Conservation (phyloP, 2,113 vertebrate genomes). For the Colinus virginianus region DNA sequence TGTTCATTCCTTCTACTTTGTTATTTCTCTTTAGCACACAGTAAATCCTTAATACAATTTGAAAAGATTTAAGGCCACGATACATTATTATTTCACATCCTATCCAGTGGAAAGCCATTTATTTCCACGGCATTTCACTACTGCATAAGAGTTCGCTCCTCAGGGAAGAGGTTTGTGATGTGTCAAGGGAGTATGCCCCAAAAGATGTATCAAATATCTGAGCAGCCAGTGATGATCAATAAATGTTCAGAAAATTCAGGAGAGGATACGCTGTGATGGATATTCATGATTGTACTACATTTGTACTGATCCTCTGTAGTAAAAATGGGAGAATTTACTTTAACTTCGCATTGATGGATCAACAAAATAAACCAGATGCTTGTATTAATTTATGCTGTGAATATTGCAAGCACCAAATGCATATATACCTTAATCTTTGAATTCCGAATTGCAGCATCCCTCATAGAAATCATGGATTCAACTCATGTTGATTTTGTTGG, state of each 20-base stretch:
- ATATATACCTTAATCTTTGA: neutral
- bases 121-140: neutral
- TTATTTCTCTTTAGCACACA: neutral
- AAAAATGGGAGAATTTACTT: neutral
- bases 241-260: neutral
- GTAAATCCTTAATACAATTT: fast-evolving
- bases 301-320: neutral
- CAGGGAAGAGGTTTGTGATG: neutral
- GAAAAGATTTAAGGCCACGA: neutral
- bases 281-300: neutral
- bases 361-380: no score
- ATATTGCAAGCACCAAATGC: neutral
- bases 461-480: neutral
- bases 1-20: neutral
- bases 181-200: neutral
- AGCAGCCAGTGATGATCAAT: neutral
- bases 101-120: neutral
- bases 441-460: neutral
- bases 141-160: neutral
- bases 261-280: neutral
- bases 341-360: no score
- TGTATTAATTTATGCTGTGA: neutral
- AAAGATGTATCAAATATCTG: neutral
- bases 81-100: neutral
- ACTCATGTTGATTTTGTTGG: neutral